Evolutionary conservation across 2,888 invertebrate genomes (phyloP).

Genomic region (Tribolium freemani): DNA sequence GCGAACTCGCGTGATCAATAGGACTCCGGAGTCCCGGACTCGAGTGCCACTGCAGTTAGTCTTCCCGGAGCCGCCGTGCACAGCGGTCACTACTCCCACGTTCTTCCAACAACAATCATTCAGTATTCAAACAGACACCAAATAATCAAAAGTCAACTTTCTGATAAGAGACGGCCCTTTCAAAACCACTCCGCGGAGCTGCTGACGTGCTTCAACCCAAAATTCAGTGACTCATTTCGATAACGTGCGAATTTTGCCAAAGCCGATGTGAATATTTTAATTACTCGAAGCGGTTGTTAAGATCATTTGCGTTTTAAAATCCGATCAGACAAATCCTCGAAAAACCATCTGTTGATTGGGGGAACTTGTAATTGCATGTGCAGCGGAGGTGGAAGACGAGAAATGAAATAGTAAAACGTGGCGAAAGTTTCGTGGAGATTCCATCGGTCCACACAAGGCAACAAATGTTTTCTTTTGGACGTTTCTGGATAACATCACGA

Average conservation of each 20-base stretch:
- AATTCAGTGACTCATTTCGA: not conserved
- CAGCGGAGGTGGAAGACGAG: slow-evolving; percentile 25
- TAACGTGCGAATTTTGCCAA: not conserved
- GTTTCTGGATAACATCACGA: slow-evolving; percentile 15
- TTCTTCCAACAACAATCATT: slow-evolving; percentile 54
- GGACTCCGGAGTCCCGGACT: slow-evolving; percentile 60
- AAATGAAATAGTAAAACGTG: slow-evolving; percentile 28
- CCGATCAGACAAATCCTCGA: not conserved
- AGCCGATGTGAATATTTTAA: slow-evolving; percentile 18
- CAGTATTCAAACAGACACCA: slow-evolving; percentile 43
- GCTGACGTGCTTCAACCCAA: slow-evolving; percentile 6
- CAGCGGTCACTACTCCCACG: slow-evolving; percentile 54
- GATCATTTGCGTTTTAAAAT: too few relatives aligned
- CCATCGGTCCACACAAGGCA: not conserved
- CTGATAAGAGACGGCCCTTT: slow-evolving; percentile 16
- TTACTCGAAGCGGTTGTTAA: slow-evolving; percentile 3
- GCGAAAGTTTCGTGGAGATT: not conserved
- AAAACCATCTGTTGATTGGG: slow-evolving; percentile 45
- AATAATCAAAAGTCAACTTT: slow-evolving; percentile 42
- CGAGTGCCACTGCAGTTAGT: slow-evolving; percentile 62
- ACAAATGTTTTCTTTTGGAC: slow-evolving; percentile 35
- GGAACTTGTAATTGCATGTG: slow-evolving; percentile 35
- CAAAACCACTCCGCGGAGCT: slow-evolving; percentile 7
- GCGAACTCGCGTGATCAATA: slow-evolving; percentile 61
- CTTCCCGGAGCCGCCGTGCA: slow-evolving; percentile 61